Evolutionary conservation across 2,113 vertebrate species (phyloP), one percentile per base, ranked within the genome.

Genomic region (Turdus rufiventris): DNA sequence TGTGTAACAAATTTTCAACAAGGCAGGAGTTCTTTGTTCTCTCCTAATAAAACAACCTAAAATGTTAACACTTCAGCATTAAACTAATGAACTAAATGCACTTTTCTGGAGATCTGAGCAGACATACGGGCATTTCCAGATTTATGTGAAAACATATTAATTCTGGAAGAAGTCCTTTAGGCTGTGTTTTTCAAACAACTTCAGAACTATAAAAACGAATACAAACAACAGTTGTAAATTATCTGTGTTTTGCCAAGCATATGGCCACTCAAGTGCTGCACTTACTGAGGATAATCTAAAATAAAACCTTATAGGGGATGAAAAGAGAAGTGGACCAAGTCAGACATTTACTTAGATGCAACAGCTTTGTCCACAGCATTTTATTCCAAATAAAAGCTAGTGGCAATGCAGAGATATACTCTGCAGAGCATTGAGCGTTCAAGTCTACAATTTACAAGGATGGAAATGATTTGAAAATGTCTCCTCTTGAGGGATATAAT

Each of bases 31-130:
- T 81, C 78, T 96, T 93, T 94, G 85, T 91, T 94, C 78, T 93
- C 47, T 61, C 66, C 74, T 91, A 95, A 93, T 88, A 96, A 91
- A 95, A 88, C 89, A 96, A 87, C 77, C 70, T 93, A 88, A 94
- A 95, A 89, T 34, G 88, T 95, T 93, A 96, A 93, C 89, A 87
- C 67, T 91, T 96, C 94, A 91, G 77, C 86, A 70, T 88, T 78
- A 95, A 82, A 82, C 71, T 73, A 88, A 94, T 78, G 73, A 94
- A 96, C 73, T 62, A 84, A 87, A 80, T 14, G 29, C 34, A 89
- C 58, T 92, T 95, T 91, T 91, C 86, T 83, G 68, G 68, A 83
- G 60, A 82, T 79, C 63, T 57, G 54, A 93, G 50, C 36, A 70
- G 43, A 93, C 7, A 10, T 70, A 85, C 2, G 10, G 72, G 21